Percentiles rank a stretch among this genome's conserved stretches.
phyloP scores from a whole-genome alignment of 64 coral and sea anemone species.

The Actinia tenebrosa region DNA sequence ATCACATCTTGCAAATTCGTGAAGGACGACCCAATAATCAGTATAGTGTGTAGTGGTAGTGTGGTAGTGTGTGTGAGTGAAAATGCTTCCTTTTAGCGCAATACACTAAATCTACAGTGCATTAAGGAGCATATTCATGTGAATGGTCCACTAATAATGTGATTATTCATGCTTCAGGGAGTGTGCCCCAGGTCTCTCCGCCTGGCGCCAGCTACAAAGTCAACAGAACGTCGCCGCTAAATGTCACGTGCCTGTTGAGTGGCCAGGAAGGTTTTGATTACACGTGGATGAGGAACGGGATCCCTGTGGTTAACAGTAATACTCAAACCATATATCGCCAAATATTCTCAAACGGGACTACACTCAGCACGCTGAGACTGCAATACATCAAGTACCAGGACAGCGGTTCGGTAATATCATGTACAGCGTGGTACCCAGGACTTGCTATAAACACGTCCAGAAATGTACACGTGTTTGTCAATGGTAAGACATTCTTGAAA shows the following conservation, averaged over 20 bases:
- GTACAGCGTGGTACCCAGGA: constrained; percentile 77
- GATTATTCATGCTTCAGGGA: constrained; percentile 35
- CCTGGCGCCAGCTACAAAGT: constrained; percentile 71
- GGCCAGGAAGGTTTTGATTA: constrained; percentile 48
- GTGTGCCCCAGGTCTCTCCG: constrained; percentile 64
- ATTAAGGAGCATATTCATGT: too few relatives aligned
- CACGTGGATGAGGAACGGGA: constrained; percentile 67
- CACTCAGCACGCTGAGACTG: constrained; percentile 47
- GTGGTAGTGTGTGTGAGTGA: too few relatives aligned
- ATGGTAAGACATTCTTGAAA: constrained; percentile 34
- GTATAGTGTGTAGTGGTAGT: too few relatives aligned
- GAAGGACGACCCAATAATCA: too few relatives aligned
- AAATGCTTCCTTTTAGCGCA: too few relatives aligned
- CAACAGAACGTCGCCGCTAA: constrained; percentile 51
- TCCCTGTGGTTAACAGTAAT: constrained; percentile 12
- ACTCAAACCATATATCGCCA: not conserved
- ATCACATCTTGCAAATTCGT: too few relatives aligned
- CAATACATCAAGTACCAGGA: constrained; percentile 65
- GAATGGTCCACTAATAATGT: not conserved
- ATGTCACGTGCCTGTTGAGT: constrained; percentile 61
- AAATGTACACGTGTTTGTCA: constrained; percentile 72
- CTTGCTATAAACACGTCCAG: constrained; percentile 69
- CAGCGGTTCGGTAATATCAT: constrained; percentile 72
- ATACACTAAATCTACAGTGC: constrained; percentile 36
- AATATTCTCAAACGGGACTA: constrained; percentile 42